phyloP scores from a whole-genome alignment of 2,797 vertebrate genomes.

The Rhincodon typus region DNA sequence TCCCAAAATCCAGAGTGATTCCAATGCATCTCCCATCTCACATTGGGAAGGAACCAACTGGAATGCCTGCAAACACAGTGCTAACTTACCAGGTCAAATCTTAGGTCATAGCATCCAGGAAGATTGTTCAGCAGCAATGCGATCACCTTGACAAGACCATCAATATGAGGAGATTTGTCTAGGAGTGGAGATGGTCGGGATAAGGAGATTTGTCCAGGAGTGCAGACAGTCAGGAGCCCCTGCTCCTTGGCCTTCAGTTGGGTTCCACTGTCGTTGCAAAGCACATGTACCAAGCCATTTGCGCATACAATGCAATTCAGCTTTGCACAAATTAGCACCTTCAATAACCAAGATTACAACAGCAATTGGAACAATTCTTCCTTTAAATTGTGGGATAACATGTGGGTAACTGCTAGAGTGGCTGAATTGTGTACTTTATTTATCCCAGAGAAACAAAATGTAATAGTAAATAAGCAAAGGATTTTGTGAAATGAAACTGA shows the following conservation, averaged over 20 bases:
- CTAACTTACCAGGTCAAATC: not conserved
- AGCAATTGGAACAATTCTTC: not conserved
- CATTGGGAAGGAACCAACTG: not conserved
- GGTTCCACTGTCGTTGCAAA: not conserved
- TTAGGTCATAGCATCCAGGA: not conserved
- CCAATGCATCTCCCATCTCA: not conserved
- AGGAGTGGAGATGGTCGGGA: too few species aligned
- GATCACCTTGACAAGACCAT: not conserved
- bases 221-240: not conserved
- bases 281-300: not conserved
- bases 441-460: conserved; percentile 14
- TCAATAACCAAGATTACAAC: not conserved
- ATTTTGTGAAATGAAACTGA: conserved; percentile 31
- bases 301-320: not conserved
- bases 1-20: not conserved
- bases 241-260: not conserved
- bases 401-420: not conserved
- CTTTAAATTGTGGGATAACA: not conserved
- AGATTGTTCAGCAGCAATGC: not conserved
- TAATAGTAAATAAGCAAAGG: not conserved
- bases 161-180: not conserved
- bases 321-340: not conserved
- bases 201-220: not conserved
- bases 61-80: not conserved
- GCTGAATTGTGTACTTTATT: conserved; percentile 9